Evolutionary conservation across 2,797 vertebrate species (phyloP).

Genomic region (Mycteria americana): DNA sequence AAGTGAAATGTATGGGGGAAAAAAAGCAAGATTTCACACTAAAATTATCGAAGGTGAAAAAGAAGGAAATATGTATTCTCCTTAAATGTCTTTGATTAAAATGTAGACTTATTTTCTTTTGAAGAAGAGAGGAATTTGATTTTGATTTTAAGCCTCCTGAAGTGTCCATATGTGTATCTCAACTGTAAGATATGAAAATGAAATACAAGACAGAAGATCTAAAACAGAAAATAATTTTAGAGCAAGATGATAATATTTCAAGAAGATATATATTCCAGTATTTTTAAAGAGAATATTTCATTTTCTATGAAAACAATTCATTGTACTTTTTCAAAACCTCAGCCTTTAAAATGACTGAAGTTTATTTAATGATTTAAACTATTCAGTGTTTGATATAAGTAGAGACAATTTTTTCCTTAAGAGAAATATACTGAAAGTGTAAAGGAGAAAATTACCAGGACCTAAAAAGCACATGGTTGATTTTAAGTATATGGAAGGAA

Average conservation of each 20-base stretch:
- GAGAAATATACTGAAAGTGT: background rate
- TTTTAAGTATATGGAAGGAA: background rate
- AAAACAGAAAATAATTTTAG: background rate
- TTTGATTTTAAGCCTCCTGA: background rate
- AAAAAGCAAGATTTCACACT: background rate
- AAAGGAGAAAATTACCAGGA: conserved; percentile 4
- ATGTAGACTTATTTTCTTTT: conserved; percentile 37
- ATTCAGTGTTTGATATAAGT: background rate
- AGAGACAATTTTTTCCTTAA: background rate
- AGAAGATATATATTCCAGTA: background rate
- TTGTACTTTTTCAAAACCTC: background rate
- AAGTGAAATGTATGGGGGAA: background rate
- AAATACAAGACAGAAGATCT: background rate
- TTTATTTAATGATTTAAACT: background rate
- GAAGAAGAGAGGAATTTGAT: conserved; percentile 32
- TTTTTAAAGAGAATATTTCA: background rate
- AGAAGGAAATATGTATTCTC: background rate
- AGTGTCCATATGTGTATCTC: background rate
- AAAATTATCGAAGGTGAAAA: background rate
- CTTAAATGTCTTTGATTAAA: conserved; percentile 24
- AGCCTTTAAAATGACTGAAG: background rate
- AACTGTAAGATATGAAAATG: background rate
- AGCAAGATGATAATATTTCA: background rate
- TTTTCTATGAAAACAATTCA: background rate
- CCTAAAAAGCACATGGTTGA: background rate